Conservation (phyloP, 2,113 vertebrate species). For the Corythaixoides concolor region DNA sequence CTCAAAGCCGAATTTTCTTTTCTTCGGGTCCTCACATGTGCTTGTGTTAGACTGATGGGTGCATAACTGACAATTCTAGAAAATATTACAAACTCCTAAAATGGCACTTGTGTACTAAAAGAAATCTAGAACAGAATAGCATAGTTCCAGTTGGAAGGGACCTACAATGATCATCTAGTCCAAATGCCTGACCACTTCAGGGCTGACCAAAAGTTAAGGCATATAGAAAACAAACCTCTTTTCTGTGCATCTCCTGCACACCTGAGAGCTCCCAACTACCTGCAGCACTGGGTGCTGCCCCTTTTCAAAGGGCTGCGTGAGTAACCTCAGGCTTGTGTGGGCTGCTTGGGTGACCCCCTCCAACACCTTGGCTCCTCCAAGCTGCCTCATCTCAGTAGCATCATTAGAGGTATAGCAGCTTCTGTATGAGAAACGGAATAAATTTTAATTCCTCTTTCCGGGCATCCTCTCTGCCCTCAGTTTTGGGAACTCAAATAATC, state of each 20-base stretch:
- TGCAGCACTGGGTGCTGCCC: not conserved
- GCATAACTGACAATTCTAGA: not conserved
- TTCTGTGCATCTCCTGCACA: not conserved
- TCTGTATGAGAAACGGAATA: not conserved
- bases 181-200: not conserved
- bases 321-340: accelerated
- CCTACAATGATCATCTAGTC: not conserved
- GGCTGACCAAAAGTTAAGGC: not conserved
- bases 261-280: not conserved
- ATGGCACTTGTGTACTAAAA: not conserved
- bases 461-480: not conserved
- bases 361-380: not conserved
- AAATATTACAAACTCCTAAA: not conserved
- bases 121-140: not conserved
- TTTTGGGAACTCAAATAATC: not conserved
- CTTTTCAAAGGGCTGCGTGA: not conserved
- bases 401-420: not conserved
- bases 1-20: not conserved
- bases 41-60: not conserved
- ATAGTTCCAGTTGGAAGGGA: not conserved
- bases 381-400: not conserved
- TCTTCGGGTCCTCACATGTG: not conserved
- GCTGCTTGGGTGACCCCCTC: not conserved
- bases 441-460: not conserved
- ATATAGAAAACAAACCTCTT: not conserved